Evolutionary conservation across 1,140 invertebrate species (phyloP).

Genomic region (Homalodisca vitripennis): DNA sequence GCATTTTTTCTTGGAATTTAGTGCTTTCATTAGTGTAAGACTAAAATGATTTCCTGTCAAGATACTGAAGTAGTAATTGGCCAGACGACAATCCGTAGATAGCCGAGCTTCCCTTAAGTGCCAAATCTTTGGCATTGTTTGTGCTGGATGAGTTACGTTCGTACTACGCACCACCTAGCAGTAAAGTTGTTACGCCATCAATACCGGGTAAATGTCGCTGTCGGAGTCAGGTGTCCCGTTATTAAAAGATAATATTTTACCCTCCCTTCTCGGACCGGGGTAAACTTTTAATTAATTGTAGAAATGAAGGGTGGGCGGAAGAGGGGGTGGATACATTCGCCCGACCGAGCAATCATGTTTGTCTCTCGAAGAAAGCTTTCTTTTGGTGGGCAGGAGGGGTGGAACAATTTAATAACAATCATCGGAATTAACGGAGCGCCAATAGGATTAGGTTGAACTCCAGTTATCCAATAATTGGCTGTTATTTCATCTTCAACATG

Average conservation of each 20-base stretch:
- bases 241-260: constrained; percentile 31
- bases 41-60: too few relatives aligned
- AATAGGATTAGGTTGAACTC: constrained; percentile 14
- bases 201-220: constrained; percentile 15
- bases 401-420: constrained; percentile 19
- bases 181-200: background rate
- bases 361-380: constrained; percentile 9
- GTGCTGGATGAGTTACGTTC: too few relatives aligned
- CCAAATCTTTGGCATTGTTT: too few relatives aligned
- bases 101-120: too few relatives aligned
- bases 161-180: too few relatives aligned
- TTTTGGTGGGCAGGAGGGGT: background rate
- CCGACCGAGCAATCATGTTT: constrained; percentile 15
- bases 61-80: too few relatives aligned
- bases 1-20: too few relatives aligned
- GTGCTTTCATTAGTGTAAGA: too few relatives aligned
- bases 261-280: background rate
- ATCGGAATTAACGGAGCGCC: constrained; percentile 15
- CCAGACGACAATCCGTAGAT: too few relatives aligned
- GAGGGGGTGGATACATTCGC: background rate
- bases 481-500: constrained; percentile 16
- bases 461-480: background rate
- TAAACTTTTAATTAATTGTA: constrained; percentile 32
- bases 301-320: background rate
- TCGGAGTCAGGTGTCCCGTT: constrained; percentile 23